A percentile compares a stretch with the other conserved stretches of the same genome.
phyloP scores from a whole-genome alignment of 2,888 invertebrate genomes.

The Leucozona laternaria region DNA sequence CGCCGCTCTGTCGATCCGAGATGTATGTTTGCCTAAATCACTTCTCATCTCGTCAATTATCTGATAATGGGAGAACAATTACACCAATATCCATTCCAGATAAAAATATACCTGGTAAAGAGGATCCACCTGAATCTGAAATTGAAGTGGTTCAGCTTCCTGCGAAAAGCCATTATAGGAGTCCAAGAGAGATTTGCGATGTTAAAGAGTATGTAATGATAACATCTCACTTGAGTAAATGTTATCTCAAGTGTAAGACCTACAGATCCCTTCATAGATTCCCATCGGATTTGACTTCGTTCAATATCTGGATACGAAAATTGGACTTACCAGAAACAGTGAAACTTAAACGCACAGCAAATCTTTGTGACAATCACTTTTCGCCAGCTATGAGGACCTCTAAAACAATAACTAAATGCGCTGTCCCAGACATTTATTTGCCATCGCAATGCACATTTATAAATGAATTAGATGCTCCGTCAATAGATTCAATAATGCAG shows the following conservation, averaged over 20 bases:
- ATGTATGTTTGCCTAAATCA: conserved; percentile 9
- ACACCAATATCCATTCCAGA: conserved; percentile 14
- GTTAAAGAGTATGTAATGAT: background rate
- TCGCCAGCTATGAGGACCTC: background rate
- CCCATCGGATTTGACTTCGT: background rate
- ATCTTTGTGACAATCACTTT: conserved; percentile 12
- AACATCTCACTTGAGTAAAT: background rate
- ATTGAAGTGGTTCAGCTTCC: background rate
- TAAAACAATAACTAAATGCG: background rate
- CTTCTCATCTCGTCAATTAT: conserved; percentile 10
- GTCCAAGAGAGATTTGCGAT: background rate
- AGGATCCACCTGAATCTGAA: background rate
- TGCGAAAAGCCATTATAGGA: background rate
- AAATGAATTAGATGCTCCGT: background rate
- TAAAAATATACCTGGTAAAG: background rate
- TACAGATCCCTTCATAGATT: background rate
- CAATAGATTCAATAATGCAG: background rate
- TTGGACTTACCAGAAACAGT: background rate
- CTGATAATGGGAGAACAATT: background rate
- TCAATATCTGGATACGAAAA: background rate
- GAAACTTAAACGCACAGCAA: background rate
- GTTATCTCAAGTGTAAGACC: conserved; percentile 8
- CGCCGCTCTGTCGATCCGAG: background rate
- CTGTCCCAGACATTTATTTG: conserved; percentile 13
- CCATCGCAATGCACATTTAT: background rate